phyloP scores from a whole-genome alignment of 30 jellyfish, hydroid and myxozoan genomes.

The Aurelia sp. region DNA sequence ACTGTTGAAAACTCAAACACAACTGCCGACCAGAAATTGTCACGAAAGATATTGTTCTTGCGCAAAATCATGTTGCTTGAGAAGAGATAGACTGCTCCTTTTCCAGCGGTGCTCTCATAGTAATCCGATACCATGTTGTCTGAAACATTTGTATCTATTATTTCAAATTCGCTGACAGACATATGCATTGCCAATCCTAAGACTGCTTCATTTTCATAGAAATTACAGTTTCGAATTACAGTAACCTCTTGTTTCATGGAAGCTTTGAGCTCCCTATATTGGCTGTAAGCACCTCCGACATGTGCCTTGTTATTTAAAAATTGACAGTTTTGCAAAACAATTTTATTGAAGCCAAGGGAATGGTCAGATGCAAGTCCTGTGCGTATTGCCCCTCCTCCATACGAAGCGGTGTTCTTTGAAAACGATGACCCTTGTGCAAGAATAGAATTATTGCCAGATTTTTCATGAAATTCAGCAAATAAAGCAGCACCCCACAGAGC shows the following conservation, averaged over 20 bases:
- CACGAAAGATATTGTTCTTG: conserved; percentile 9
- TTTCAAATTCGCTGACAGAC: conserved; percentile 54
- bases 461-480: conserved; percentile 56
- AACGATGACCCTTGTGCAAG: conserved; percentile 12
- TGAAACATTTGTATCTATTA: neutral
- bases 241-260: conserved; percentile 33
- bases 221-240: conserved; percentile 8
- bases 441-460: conserved; percentile 31
- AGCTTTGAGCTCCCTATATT: conserved; percentile 11
- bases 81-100: conserved; percentile 47
- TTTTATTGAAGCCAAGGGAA: conserved; percentile 16
- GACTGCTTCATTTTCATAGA: conserved; percentile 19
- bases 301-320: conserved; percentile 12
- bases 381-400: conserved; percentile 85
- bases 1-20: conserved; percentile 72
- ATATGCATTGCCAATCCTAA: conserved; percentile 47
- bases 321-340: neutral
- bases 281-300: conserved; percentile 51
- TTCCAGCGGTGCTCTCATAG: conserved; percentile 30
- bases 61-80: conserved; percentile 34
- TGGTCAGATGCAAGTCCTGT: conserved; percentile 34
- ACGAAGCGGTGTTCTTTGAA: conserved; percentile 52
- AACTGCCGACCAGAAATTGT: conserved; percentile 64
- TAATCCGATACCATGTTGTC: conserved; percentile 3
- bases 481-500: conserved; percentile 91